These are phyloP conservation scores for Gopherus flavomarginatus DNA, from an alignment of 2,113 vertebrate species.

Conservation along the genomic window DNA sequence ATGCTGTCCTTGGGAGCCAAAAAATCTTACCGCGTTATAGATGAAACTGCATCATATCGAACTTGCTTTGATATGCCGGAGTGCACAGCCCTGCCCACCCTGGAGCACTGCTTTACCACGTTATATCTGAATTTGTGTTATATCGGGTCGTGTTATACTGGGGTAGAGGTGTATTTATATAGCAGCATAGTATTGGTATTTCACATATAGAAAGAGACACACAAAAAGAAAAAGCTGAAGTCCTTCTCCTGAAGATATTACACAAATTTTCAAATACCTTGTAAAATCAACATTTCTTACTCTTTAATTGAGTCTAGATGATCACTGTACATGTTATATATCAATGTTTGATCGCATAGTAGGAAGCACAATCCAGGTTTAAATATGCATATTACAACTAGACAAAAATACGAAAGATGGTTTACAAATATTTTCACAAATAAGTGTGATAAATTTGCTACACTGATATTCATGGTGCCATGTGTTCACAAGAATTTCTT, in stretches of 20 bases:
- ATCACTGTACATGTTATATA: background rate
- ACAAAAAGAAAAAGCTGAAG: background rate
- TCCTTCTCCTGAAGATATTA: background rate
- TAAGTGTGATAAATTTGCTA: background rate
- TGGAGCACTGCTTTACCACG: no score
- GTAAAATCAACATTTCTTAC: background rate
- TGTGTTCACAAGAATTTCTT: background rate
- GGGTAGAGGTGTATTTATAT: background rate
- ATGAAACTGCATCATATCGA: no score
- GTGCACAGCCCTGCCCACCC: no score
- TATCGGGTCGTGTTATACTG: no score
- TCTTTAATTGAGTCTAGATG: fast-evolving
- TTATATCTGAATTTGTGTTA: no score
- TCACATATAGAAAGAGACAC: background rate
- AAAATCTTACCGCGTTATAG: no score
- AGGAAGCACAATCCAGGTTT: background rate
- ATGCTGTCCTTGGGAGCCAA: no score
- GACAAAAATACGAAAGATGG: background rate
- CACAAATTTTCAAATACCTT: background rate
- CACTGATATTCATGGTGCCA: background rate
- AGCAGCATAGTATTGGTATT: background rate
- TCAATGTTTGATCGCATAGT: background rate
- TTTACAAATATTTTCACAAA: background rate
- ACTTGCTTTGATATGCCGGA: no score
- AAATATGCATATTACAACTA: background rate